Base-by-base conservation (phyloP, 1,140 invertebrate species). In the Contarinia nasturtii region DNA sequence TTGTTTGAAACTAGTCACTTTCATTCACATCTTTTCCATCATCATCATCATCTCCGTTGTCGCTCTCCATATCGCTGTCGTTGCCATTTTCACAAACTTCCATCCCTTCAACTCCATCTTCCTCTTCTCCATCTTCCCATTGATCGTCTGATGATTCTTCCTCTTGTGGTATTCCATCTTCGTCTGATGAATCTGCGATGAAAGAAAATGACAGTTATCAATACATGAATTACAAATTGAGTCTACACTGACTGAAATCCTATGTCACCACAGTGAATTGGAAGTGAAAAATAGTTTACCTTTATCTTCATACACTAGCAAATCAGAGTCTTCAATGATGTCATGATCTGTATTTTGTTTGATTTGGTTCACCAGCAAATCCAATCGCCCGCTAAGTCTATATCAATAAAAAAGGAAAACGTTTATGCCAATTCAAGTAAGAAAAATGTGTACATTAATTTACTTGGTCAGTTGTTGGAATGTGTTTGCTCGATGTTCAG, bases 231-330 rank as follows among this genome's bases (percentile, higher is more conserved):
- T n/a, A 19, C 3, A 2, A 38, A 27, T 47, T 17, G 14, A 48
- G 33, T 22, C 17, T 41, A 33, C n/a, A n/a, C n/a, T n/a, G n/a
- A n/a, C n/a, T n/a, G n/a, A n/a, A n/a, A n/a, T n/a, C n/a, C n/a
- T n/a, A n/a, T n/a, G n/a, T n/a, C n/a, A n/a, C n/a, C n/a, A n/a
- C n/a, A n/a, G n/a, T n/a, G n/a, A n/a, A n/a, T n/a, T n/a, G n/a
- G n/a, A n/a, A n/a, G n/a, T 34, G 14, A 34, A 7, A 22, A 45
- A 44, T 45, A 49, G 52, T 53, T 48, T 55, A 74, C 73, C 73
- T 64, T 66, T 63, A 61, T 77, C 74, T 55, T 74, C 69, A 58
- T 72, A 75, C 50, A 70, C 61, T 15, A 76, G 55, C 14, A 73
- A 52, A 15, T 71, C 61, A 46, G 70, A 61, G 33, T 48, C 58